Base-by-base conservation (phyloP, 2,113 vertebrate species). In the Tachysurus fulvidraco region DNA sequence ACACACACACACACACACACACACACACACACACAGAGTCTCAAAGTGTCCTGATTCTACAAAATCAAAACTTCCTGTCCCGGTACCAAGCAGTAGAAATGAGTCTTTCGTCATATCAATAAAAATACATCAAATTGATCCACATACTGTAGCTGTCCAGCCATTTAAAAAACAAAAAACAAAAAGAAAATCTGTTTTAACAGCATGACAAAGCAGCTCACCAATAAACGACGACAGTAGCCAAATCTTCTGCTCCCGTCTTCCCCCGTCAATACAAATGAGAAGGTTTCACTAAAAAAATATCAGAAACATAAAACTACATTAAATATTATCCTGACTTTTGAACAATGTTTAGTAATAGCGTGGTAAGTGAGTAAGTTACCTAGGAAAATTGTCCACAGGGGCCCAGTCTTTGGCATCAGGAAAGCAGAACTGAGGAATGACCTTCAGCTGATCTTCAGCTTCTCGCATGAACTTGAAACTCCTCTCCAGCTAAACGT, bases 341-440 rank as follows among this genome's bases (percentile, higher is more conserved):
- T 28, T 59, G 10, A 46, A 54, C 74, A 30, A 21, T 54, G 25
- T 85, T 77, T 36, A 67, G 28, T 54, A 13, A 14, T 17, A 16
- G 1, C 25, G 4, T 6, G 10, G 30, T 41, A 54, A 23, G 2
- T 10, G 6, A 44, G 9, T 1, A 41, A 89, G 90, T 80, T 90
- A 98, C 98, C 98, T 99, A 95, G 96, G 94, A 92, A 99, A 99
- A 87, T 95, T 96, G 90, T 97, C 96, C 52, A 99, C 96, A 10
- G 97, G 98, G 3, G 93, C 94, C 97, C 98, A 99, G 90, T 99
- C 98, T 92, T 97, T 99, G 87, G 97, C 97, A 28, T 99, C 98
- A 0, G 98, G 98, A 90, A 99, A 99, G 89, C 98, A 99, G 94
- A 99, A 99, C 91, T 98, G 97, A 3, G 98, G 97, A 87, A 99